A percentile compares a stretch with the other conserved stretches of the same genome.
Evolutionary conservation across 2,113 vertebrate species (phyloP).

Genomic region (Falco punctatus): DNA sequence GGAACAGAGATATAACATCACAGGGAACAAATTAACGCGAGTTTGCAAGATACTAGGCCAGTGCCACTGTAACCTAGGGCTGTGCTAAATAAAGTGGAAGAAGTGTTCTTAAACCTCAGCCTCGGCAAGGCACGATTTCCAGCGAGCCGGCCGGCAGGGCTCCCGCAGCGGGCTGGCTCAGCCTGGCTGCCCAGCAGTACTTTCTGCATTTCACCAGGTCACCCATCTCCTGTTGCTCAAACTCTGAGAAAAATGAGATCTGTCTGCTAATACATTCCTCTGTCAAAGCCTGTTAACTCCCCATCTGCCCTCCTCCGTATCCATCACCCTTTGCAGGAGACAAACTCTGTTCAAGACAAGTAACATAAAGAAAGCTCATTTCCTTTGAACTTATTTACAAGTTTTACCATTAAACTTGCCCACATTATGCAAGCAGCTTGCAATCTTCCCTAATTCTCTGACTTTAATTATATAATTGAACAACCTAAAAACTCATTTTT

Average conservation of each 20-base stretch:
- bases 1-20: background rate
- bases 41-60: background rate
- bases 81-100: background rate
- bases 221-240: background rate
- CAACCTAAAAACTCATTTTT: conserved; percentile 82
- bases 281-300: background rate
- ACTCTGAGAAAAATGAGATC: background rate
- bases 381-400: conserved; percentile 80
- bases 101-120: background rate
- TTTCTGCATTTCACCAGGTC: background rate
- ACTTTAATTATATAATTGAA: conserved; percentile 85
- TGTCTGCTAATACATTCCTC: background rate
- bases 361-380: conserved; percentile 43
- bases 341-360: conserved; percentile 24
- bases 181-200: background rate
- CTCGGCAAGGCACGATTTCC: accelerated
- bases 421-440: conserved; percentile 80
- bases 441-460: conserved; percentile 82
- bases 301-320: background rate
- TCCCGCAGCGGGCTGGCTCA: background rate
- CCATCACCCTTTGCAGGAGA: background rate
- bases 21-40: background rate
- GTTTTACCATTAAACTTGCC: conserved; percentile 77
- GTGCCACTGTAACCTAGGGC: background rate
- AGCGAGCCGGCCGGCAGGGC: background rate